Conservation (phyloP, 2,113 vertebrate genomes). For the Chaetodon auriga region DNA sequence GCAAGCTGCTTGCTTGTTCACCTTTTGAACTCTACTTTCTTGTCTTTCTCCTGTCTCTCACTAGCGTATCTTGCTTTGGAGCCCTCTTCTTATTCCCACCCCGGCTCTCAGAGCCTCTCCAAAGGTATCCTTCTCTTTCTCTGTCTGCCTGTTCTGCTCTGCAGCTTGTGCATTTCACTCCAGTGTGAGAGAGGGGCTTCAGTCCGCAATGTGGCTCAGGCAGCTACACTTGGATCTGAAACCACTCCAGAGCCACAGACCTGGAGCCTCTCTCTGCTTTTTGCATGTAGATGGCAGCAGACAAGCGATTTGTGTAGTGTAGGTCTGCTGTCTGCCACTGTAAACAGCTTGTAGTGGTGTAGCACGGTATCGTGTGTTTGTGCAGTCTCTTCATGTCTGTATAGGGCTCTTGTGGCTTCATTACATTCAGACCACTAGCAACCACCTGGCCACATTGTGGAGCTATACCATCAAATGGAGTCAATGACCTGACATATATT, state of each 20-base stretch:
- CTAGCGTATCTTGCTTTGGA: slow-evolving; percentile 84
- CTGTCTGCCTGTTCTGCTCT: slow-evolving; percentile 32
- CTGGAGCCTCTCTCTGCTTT: slow-evolving; percentile 38
- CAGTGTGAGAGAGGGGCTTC: slow-evolving; percentile 35
- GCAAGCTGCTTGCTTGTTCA: background rate
- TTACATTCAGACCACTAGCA: slow-evolving; percentile 56
- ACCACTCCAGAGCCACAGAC: slow-evolving; percentile 15
- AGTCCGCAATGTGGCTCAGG: slow-evolving; percentile 1
- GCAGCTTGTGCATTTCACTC: slow-evolving; percentile 1
- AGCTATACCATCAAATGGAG: background rate
- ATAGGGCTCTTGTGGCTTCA: background rate
- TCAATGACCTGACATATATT: background rate
- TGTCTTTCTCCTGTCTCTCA: slow-evolving; percentile 58
- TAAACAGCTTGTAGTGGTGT: slow-evolving; percentile 29
- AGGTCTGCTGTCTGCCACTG: slow-evolving; percentile 25
- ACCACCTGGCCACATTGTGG: slow-evolving; percentile 24
- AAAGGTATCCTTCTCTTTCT: slow-evolving; percentile 82
- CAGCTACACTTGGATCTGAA: slow-evolving; percentile 5
- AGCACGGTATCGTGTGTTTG: background rate
- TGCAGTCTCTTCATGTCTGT: background rate
- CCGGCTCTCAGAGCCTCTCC: slow-evolving; percentile 84
- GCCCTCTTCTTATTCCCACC: slow-evolving; percentile 82
- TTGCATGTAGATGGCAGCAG: slow-evolving; percentile 49
- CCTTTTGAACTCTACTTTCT: slow-evolving; percentile 36
- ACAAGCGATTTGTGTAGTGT: background rate